phyloP scores from a whole-genome alignment of 2,113 vertebrate genomes.

The Dryoscopus gambensis region DNA sequence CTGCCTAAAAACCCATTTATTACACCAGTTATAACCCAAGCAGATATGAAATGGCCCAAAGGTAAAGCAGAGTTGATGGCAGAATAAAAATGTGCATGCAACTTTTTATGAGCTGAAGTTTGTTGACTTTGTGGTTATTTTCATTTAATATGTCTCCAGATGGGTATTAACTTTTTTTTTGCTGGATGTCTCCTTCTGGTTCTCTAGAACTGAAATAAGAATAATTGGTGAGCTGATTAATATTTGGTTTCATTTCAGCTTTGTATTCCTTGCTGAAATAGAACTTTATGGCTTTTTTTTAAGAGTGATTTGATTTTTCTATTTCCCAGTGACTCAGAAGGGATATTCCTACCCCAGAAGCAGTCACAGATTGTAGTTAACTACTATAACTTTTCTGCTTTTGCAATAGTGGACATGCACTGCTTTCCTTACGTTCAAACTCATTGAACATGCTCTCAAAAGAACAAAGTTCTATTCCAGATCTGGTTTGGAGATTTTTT shows the following conservation, averaged over 20 bases:
- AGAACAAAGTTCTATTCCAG: neutral
- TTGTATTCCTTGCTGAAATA: neutral
- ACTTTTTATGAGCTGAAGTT: constrained; percentile 17
- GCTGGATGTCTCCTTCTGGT: neutral
- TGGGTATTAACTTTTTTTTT: neutral
- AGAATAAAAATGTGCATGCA: constrained; percentile 3
- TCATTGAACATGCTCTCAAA: neutral
- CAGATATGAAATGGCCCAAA: constrained; percentile 47
- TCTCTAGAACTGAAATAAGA: neutral
- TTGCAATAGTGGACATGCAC: neutral
- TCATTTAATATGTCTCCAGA: neutral
- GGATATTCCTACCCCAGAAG: neutral
- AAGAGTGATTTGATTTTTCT: neutral
- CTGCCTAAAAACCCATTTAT: constrained; percentile 42
- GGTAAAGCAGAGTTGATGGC: constrained; percentile 14
- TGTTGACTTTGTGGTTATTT: constrained; percentile 35
- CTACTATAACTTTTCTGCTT: neutral
- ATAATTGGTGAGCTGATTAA: neutral
- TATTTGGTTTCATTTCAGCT: neutral
- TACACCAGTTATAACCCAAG: constrained; percentile 33
- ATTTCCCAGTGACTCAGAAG: neutral
- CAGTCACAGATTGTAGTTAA: neutral
- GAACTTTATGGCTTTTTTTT: neutral
- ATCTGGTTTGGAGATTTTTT: neutral
- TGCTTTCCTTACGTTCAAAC: neutral